These are phyloP conservation scores for Cepphus grylle DNA, from an alignment of 2,113 vertebrate genomes.

Conservation along the genomic window DNA sequence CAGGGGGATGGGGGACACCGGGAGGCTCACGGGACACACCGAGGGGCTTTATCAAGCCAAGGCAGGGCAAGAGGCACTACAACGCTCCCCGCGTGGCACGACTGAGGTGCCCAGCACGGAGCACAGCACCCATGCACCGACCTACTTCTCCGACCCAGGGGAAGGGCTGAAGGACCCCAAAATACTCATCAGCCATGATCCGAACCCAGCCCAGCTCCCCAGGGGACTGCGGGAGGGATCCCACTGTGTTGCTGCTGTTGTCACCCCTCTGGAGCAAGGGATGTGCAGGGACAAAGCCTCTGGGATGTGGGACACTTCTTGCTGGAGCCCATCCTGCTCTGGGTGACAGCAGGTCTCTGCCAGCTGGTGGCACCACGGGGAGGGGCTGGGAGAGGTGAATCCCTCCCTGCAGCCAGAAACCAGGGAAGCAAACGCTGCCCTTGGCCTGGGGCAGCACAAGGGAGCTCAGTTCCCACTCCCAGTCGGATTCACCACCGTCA, in stretches of 20 bases:
- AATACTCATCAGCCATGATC: neutral
- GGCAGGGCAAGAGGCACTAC: neutral
- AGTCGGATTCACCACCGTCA: neutral
- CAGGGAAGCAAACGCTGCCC: neutral
- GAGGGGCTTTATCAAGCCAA: neutral
- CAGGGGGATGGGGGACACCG: neutral
- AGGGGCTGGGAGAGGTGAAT: neutral
- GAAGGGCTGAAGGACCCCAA: neutral
- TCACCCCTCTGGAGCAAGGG: neutral
- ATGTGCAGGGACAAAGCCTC: neutral
- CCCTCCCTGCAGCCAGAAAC: neutral
- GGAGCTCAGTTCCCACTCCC: neutral
- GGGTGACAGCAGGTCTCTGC: neutral
- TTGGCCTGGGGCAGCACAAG: neutral
- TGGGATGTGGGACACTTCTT: neutral
- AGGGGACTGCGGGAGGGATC: neutral
- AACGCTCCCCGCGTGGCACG: neutral
- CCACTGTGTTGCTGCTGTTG: neutral
- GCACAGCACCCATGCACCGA: neutral
- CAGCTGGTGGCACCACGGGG: neutral
- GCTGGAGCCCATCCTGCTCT: neutral
- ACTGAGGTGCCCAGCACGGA: neutral
- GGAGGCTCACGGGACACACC: fast-evolving
- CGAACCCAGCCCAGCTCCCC: neutral
- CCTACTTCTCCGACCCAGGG: neutral